Conservation (phyloP, 2,113 vertebrate species). For the Microcebus lehilahytsara region DNA sequence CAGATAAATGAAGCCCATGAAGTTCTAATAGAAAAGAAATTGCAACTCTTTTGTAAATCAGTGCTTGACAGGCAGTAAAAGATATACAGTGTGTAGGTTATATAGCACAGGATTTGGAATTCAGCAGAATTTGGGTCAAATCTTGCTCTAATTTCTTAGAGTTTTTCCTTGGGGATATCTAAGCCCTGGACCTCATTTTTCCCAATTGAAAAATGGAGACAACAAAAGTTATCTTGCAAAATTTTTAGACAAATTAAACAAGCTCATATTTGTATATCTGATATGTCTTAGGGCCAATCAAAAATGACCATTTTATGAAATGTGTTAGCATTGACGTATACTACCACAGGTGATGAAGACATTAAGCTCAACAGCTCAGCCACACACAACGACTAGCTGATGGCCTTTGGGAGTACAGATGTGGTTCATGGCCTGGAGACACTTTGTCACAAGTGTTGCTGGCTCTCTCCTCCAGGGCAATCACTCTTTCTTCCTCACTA, state of each 20-base stretch:
- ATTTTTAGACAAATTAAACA: neutral
- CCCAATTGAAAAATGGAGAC: neutral
- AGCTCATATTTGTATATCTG: neutral
- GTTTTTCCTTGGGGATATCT: neutral
- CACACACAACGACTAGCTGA: fast-evolving
- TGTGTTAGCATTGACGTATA: neutral
- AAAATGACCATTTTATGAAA: neutral
- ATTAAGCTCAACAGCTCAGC: neutral
- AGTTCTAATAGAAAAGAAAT: neutral
- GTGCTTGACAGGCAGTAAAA: neutral
- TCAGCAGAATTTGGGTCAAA: neutral
- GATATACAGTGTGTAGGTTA: neutral
- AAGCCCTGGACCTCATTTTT: neutral
- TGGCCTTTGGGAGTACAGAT: neutral
- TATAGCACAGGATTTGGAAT: neutral
- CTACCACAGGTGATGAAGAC: neutral
- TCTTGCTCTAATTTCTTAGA: neutral
- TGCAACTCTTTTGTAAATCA: neutral
- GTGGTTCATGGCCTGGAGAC: neutral
- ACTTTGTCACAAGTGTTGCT: neutral
- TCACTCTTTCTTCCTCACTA: neutral
- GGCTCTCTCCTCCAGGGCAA: neutral
- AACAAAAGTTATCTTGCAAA: neutral
- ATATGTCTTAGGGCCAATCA: neutral
- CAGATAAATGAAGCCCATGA: neutral